Percentiles rank a stretch among this genome's conserved stretches.
Conservation (phyloP, 2,113 vertebrate species). For the Myrmecobius fasciatus region DNA sequence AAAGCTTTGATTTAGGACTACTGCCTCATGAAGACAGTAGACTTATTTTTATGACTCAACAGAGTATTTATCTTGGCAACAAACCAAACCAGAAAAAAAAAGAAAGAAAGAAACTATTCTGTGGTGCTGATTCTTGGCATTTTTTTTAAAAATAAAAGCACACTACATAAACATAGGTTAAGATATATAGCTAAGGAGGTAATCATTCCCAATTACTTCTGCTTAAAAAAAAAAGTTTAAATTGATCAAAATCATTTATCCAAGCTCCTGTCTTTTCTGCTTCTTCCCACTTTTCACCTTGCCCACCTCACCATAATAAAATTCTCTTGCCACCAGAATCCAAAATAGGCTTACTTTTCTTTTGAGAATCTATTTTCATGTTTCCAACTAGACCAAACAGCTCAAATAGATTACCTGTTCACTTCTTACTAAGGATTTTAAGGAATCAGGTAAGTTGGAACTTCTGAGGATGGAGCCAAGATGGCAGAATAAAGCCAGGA, state of each 20-base stretch:
- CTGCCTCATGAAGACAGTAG: slow-evolving; percentile 40
- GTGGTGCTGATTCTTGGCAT: slow-evolving; percentile 46
- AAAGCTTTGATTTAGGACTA: slow-evolving; percentile 40
- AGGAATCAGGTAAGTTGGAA: not conserved
- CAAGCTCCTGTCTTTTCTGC: not conserved
- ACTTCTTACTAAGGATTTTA: slow-evolving; percentile 11
- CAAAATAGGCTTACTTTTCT: slow-evolving; percentile 66
- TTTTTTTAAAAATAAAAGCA: slow-evolving; percentile 21
- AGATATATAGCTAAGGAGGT: slow-evolving; percentile 57
- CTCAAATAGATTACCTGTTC: slow-evolving; percentile 30
- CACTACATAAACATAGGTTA: slow-evolving; percentile 18
- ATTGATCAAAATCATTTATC: slow-evolving; percentile 44
- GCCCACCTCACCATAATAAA: not conserved
- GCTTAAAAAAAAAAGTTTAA: slow-evolving; percentile 47
- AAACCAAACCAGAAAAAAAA: not conserved
- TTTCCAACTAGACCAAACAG: slow-evolving; percentile 38
- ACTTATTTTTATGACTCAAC: slow-evolving; percentile 21
- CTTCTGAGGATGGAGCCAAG: no score
- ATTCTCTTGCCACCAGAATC: not conserved
- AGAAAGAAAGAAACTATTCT: not conserved
- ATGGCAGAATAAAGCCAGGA: no score
- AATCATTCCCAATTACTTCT: not conserved
- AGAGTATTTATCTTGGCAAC: slow-evolving; percentile 6
- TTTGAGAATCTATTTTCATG: slow-evolving; percentile 36
- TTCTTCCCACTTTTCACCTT: not conserved